These are phyloP conservation scores for Athrips mouffetella DNA, from an alignment of 2,888 invertebrate genomes.

Conservation along the genomic window DNA sequence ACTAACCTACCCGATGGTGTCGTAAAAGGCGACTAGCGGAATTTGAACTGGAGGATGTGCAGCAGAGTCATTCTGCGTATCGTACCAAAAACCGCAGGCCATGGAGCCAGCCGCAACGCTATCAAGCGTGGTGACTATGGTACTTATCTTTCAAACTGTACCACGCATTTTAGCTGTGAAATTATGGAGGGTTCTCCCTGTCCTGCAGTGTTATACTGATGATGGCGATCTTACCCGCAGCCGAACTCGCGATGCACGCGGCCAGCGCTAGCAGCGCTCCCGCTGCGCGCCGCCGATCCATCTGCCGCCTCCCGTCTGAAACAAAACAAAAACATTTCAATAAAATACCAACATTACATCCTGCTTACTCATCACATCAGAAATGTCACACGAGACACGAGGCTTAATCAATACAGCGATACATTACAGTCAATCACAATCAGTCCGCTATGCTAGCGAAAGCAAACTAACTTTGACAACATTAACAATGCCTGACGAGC, in stretches of 20 bases:
- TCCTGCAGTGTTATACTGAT: too few relatives aligned
- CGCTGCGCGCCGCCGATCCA: constrained; percentile 75
- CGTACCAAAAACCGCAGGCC: too few relatives aligned
- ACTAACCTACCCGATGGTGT: too few relatives aligned
- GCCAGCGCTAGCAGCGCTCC: constrained; percentile 75
- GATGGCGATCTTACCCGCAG: constrained; percentile 59
- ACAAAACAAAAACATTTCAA: constrained; percentile 36
- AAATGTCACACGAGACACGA: constrained; percentile 1
- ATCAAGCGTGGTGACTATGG: too few relatives aligned
- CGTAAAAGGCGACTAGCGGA: too few relatives aligned
- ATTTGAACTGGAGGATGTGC: too few relatives aligned
- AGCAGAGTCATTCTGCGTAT: too few relatives aligned
- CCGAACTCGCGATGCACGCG: constrained; percentile 69
- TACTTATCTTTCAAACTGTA: too few relatives aligned
- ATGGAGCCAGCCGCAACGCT: too few relatives aligned
- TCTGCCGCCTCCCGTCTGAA: constrained; percentile 69
- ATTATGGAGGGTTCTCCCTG: too few relatives aligned
- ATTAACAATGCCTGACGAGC: too few relatives aligned
- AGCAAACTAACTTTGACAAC: background rate
- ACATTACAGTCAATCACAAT: constrained; percentile 3
- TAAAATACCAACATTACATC: background rate
- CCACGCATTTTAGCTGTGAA: too few relatives aligned
- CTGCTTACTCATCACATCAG: background rate
- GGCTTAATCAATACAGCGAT: constrained; percentile 5
- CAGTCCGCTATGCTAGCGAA: background rate